Percentiles rank a stretch among this genome's conserved stretches.
phyloP scores from a whole-genome alignment of 2,888 invertebrate species.

The Oasisia sp. region DNA sequence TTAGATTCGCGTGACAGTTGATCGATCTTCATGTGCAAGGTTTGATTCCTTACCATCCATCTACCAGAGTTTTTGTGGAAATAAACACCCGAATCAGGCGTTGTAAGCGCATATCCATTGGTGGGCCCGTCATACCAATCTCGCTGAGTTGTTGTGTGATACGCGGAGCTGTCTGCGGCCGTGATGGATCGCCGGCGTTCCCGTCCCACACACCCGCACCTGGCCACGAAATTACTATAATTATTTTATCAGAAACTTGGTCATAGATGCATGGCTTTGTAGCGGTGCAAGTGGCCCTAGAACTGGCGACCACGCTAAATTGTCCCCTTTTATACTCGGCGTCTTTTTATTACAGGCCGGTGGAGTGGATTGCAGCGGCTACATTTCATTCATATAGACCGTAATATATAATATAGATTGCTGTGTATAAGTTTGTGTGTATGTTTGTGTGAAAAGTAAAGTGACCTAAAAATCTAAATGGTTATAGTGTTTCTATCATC shows the following conservation, averaged over 20 bases:
- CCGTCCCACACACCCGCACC: neutral
- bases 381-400: neutral
- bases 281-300: neutral
- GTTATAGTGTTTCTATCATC: neutral
- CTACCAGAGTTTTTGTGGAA: neutral
- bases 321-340: neutral
- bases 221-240: neutral
- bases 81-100: neutral
- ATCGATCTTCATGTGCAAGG: conserved; percentile 3
- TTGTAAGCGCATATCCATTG: neutral
- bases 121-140: neutral
- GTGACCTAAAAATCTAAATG: neutral
- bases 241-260: neutral
- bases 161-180: neutral
- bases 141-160: neutral
- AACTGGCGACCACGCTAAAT: neutral
- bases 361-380: neutral
- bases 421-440: neutral
- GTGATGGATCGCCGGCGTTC: neutral
- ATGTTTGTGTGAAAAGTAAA: neutral
- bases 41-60: conserved; percentile 2
- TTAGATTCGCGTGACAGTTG: conserved; percentile 17
- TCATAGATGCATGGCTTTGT: neutral
- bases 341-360: neutral
- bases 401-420: neutral